phyloP scores from a whole-genome alignment of 2,797 vertebrate genomes.

The Diglossa cyanea region DNA sequence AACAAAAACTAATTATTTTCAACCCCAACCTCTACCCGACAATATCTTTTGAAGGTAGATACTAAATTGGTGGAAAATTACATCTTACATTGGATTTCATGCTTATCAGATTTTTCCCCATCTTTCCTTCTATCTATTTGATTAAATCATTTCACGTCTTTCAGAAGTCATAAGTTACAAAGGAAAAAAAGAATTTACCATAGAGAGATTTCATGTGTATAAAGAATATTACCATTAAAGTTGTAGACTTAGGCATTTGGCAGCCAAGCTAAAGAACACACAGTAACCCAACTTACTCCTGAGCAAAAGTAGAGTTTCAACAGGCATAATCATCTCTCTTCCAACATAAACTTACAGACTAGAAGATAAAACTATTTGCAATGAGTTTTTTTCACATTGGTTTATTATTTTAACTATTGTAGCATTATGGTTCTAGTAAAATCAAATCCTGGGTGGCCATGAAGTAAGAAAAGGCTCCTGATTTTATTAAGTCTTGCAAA shows the following conservation, averaged over 20 bases:
- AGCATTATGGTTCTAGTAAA: neutral
- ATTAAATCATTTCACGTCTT: slow-evolving; percentile 57
- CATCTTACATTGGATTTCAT: slow-evolving; percentile 56
- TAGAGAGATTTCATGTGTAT: neutral
- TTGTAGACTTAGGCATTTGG: neutral
- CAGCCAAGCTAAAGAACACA: neutral
- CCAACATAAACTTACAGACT: neutral
- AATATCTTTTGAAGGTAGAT: slow-evolving; percentile 7
- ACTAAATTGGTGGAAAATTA: slow-evolving; percentile 56
- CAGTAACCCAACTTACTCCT: neutral
- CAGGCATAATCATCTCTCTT: neutral
- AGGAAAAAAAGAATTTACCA: neutral
- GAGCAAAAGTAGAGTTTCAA: neutral
- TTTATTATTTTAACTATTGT: neutral
- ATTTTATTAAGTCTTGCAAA: neutral
- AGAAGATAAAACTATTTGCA: neutral
- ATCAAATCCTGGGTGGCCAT: neutral
- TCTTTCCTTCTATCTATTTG: slow-evolving; percentile 24
- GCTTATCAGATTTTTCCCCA: slow-evolving; percentile 6
- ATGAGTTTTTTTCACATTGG: neutral
- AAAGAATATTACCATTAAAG: neutral
- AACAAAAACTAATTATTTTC: slow-evolving; percentile 52
- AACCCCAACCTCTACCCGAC: neutral
- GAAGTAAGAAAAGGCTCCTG: neutral
- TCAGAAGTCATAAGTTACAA: slow-evolving; percentile 13